These are phyloP conservation scores for Callyntrura guangdongensis DNA, from an alignment of 2,888 invertebrate genomes.

Conservation along the genomic window DNA sequence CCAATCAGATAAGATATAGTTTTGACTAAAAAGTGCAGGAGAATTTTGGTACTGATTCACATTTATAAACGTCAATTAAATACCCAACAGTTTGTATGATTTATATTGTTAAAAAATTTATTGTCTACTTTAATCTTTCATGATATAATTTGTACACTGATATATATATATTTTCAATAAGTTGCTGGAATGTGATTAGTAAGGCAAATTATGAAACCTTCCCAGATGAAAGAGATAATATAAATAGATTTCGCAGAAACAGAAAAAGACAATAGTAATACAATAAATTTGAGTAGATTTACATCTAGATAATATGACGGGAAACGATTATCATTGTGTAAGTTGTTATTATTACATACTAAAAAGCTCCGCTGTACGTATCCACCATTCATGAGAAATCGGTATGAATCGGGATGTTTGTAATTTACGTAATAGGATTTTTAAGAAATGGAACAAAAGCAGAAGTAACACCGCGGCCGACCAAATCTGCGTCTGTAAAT, in stretches of 20 bases:
- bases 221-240: not conserved
- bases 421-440: not conserved
- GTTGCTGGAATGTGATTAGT: too few species aligned
- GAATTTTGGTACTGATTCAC: too few species aligned
- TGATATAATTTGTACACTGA: too few species aligned
- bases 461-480: constrained; percentile 38
- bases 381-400: constrained; percentile 1
- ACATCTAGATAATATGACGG: constrained; percentile 19
- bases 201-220: too few species aligned
- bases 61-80: too few species aligned
- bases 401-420: constrained; percentile 12
- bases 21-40: too few species aligned
- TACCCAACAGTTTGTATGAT: too few species aligned
- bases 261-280: not conserved
- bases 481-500: constrained; percentile 28
- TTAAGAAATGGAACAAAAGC: constrained; percentile 49
- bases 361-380: not conserved
- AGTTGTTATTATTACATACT: not conserved
- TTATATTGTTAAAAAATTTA: too few species aligned
- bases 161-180: too few species aligned
- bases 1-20: too few species aligned
- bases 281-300: not conserved
- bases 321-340: not conserved
- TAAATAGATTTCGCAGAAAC: not conserved
- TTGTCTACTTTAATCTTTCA: too few species aligned